Percentiles rank a stretch among this genome's conserved stretches.
Conservation (phyloP, 2,797 vertebrate species). For the Varecia variegata region DNA sequence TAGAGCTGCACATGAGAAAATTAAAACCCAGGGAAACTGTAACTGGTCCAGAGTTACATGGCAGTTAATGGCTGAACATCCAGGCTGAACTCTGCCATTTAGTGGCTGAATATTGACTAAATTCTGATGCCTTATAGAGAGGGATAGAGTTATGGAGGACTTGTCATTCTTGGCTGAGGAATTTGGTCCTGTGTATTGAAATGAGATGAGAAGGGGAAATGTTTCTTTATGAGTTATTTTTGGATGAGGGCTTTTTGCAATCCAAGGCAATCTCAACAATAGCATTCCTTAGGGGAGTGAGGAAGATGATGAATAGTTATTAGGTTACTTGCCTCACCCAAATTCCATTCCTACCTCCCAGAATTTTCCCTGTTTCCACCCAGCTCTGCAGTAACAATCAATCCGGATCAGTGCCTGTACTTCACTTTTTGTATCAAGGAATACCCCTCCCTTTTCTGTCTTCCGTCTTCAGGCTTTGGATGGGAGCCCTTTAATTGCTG, state of each 20-base stretch:
- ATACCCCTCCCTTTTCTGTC: slow-evolving; percentile 50
- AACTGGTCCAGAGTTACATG: background rate
- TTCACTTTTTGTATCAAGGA: slow-evolving; percentile 49
- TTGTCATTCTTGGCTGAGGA: slow-evolving; percentile 36
- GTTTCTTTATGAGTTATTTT: slow-evolving; percentile 58
- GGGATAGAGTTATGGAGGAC: background rate
- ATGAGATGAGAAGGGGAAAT: slow-evolving; percentile 32
- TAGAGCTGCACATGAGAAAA: background rate
- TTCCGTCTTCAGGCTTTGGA: slow-evolving; percentile 62
- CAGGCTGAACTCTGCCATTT: background rate
- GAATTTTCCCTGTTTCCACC: slow-evolving; percentile 60
- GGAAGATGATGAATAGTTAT: background rate
- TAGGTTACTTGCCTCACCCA: slow-evolving; percentile 63
- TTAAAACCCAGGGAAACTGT: background rate
- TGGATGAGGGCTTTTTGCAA: background rate
- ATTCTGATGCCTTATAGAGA: background rate
- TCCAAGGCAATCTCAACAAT: background rate
- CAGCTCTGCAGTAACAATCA: slow-evolving; percentile 56
- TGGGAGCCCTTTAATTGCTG: slow-evolving; percentile 65
- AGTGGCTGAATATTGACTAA: background rate
- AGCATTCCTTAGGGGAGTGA: slow-evolving; percentile 39
- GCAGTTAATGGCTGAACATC: background rate
- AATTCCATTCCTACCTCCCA: slow-evolving; percentile 59
- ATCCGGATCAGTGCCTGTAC: slow-evolving; percentile 1
- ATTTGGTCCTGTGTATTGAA: slow-evolving; percentile 30